Base-by-base conservation (phyloP, 1,140 invertebrate genomes). In the Panulirus ornatus region DNA sequence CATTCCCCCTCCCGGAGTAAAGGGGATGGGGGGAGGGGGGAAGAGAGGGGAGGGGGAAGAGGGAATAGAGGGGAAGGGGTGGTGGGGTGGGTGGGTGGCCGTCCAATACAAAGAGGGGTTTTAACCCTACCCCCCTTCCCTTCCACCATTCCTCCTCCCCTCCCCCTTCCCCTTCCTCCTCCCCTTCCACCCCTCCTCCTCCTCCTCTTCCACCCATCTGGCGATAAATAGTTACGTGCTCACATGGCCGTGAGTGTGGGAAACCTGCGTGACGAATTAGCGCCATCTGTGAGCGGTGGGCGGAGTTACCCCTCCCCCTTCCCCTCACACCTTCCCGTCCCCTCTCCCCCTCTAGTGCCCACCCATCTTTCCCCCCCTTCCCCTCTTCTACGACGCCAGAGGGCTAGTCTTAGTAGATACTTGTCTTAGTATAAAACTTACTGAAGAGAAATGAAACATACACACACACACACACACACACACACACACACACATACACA, bases 181-280 rank as follows among this genome's bases (percentile, higher is more conserved):
- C 47, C 47, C 47, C n/a, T 2, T 51, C 30, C 40, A 22, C 40
- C 75, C 40, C 36, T 78, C 75, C 40, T 38, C 40, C 34, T 40
- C 40, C 38, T 34, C 58, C 51, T 66, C 19, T 84, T 9, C 40
- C 38, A 22, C 30, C 19, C 36, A 84, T n/a, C n/a, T n/a, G n/a
- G 22, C 19, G 42, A 42, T 76, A 71, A 84, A 71, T 84, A 84
- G 42, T 51, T 40, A n/a, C 82, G 82, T 84, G 82, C 63, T 84
- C 66, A 54, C 38, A 30, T 84, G 63, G 82, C 58, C 22, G 36
- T n/a, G 36, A 42, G 58, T 71, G 58, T 84, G 82, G 82, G 38
- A 70, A 79, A 51, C 34, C 82, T 42, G n/a, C 82, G 82, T 84
- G 82, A 84, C 82, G 34, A 40, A 84, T 84, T 84, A 84, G 82